Evolutionary conservation across 2,113 vertebrate species (phyloP).

Genomic region (Nothoprocta perdicaria): DNA sequence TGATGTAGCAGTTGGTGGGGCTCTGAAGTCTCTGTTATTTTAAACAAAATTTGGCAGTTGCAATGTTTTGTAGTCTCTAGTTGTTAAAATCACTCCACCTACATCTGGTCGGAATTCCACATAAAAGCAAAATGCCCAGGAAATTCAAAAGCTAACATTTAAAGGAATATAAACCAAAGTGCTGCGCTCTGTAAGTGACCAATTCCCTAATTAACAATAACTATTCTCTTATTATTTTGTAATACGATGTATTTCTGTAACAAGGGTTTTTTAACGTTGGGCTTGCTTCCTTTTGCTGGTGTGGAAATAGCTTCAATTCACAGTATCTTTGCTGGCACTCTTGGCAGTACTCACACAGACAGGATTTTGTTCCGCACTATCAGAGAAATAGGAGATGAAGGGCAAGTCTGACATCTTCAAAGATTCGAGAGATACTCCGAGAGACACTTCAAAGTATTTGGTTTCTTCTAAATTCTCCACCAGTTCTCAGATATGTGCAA

Average conservation of each 20-base stretch:
- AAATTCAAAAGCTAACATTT: neutral
- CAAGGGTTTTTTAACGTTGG: neutral
- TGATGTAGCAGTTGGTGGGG: neutral
- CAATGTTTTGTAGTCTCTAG: neutral
- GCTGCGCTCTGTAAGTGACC: neutral
- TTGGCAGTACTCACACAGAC: neutral
- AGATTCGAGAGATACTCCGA: neutral
- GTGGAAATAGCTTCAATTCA: neutral
- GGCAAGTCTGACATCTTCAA: neutral
- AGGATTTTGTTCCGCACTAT: neutral
- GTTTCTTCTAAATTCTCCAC: neutral
- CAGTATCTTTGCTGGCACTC: neutral
- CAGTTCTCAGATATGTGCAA: neutral
- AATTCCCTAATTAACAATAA: neutral
- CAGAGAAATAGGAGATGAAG: slow-evolving; percentile 17
- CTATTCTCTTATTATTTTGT: neutral
- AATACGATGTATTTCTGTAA: neutral
- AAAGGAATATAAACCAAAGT: neutral
- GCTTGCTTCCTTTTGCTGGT: neutral
- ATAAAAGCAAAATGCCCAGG: neutral
- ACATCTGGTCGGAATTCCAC: neutral
- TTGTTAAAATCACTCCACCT: neutral
- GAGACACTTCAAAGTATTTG: neutral
- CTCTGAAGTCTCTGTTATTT: neutral
- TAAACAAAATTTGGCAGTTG: neutral